Conservation (phyloP, 1,140 invertebrate species). For the Bombus picipes region DNA sequence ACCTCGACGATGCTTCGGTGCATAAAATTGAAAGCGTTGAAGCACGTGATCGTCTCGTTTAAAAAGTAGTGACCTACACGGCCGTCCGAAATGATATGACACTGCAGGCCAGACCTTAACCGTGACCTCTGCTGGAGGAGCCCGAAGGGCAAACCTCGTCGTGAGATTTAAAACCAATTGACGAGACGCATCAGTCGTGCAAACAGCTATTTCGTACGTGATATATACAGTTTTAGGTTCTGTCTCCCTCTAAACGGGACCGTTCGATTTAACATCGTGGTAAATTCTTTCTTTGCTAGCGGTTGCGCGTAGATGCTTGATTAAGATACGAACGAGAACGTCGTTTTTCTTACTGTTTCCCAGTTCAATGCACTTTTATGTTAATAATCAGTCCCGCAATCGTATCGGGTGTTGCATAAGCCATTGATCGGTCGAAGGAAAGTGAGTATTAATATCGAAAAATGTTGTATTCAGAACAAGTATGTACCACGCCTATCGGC, state of each 20-base stretch:
- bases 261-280: background rate
- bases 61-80: conserved; percentile 62
- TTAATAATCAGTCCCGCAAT: conserved; percentile 38
- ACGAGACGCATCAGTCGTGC: conserved; percentile 23
- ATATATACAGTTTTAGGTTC: background rate
- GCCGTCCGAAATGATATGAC: conserved; percentile 65
- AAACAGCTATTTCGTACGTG: conserved; percentile 33
- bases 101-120: conserved; percentile 63
- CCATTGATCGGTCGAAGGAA: conserved; percentile 31
- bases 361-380: conserved; percentile 45
- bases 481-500: conserved; percentile 41
- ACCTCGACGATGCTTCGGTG: conserved; percentile 20
- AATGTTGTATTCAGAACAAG: conserved; percentile 39
- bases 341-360: conserved; percentile 6
- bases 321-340: background rate
- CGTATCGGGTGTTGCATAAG: conserved; percentile 32
- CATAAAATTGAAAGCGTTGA: conserved; percentile 33
- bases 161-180: conserved; percentile 56
- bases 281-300: background rate
- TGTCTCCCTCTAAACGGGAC: background rate
- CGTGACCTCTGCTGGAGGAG: conserved; percentile 53
- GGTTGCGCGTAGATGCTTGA: background rate
- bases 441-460: conserved; percentile 41
- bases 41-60: conserved; percentile 37
- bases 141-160: conserved; percentile 44